A percentile compares a stretch with the other conserved stretches of the same genome.
phyloP scores from a whole-genome alignment of 2,888 invertebrate species.

The Diaphora mendica region DNA sequence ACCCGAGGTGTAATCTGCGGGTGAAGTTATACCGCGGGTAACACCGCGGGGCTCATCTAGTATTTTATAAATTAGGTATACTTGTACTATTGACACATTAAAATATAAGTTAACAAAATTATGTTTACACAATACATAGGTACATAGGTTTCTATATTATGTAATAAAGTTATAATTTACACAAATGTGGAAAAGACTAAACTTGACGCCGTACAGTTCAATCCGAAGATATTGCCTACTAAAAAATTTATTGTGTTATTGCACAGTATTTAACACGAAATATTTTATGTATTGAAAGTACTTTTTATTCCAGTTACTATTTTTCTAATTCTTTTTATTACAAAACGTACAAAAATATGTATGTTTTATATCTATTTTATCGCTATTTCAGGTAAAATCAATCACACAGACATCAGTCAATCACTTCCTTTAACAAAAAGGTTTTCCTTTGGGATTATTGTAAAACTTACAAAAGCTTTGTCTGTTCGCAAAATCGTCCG shows the following conservation, averaged over 20 bases:
- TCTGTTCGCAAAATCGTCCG: slow-evolving; percentile 32
- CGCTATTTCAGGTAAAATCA: neutral
- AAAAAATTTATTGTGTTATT: too few species aligned
- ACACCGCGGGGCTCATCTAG: too few species aligned
- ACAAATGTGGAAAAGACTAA: too few species aligned
- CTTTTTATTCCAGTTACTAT: neutral
- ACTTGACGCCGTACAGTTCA: too few species aligned
- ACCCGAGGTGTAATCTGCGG: too few species aligned
- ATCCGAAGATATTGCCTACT: too few species aligned
- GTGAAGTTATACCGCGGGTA: too few species aligned
- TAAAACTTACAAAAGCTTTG: slow-evolving; percentile 24
- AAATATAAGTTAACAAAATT: neutral
- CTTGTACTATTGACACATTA: neutral
- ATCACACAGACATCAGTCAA: neutral
- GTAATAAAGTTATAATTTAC: too few species aligned
- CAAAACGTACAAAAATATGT: neutral
- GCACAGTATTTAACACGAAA: too few species aligned
- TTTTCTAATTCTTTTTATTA: neutral
- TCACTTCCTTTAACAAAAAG: slow-evolving; percentile 10
- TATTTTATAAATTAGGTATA: neutral
- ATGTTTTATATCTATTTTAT: neutral
- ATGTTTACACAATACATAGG: too few species aligned
- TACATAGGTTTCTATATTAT: too few species aligned
- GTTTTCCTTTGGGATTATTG: slow-evolving; percentile 11
- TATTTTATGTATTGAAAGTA: neutral